Conservation (phyloP, 2,113 vertebrate species). For the pig (Sus scrofa) region DNA sequence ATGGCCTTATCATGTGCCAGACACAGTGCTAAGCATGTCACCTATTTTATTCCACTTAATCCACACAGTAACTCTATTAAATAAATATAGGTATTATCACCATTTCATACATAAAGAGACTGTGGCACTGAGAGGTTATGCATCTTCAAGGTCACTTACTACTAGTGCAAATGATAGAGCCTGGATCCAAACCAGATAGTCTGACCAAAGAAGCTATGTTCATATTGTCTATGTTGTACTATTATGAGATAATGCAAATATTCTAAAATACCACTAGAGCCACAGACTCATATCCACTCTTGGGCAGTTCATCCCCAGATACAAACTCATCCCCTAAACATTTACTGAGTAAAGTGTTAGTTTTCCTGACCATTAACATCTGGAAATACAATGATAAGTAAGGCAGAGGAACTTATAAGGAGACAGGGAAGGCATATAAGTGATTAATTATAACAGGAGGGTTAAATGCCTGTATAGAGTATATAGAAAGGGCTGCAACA, state of each 20-base stretch:
- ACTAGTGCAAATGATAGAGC: background rate
- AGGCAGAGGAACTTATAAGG: background rate
- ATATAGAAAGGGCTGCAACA: background rate
- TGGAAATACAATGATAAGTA: background rate
- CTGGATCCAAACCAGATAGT: background rate
- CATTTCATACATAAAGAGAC: background rate
- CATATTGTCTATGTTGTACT: background rate
- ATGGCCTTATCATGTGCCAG: background rate
- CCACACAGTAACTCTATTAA: background rate
- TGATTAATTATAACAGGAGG: background rate
- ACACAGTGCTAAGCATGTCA: background rate
- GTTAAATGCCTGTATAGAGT: background rate
- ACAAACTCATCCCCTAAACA: background rate
- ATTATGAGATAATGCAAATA: background rate
- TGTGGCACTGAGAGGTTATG: background rate
- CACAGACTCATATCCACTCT: background rate
- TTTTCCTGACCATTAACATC: background rate
- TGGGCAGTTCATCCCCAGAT: background rate
- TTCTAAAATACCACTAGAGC: background rate
- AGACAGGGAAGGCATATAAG: background rate
- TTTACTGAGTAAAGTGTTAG: background rate
- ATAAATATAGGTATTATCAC: background rate
- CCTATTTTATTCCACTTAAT: slow-evolving; percentile 35
- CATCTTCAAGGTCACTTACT: background rate
- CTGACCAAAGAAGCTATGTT: background rate